A percentile compares a stretch with the other conserved stretches of the same genome.
Evolutionary conservation across 2,113 vertebrate species (phyloP).

Genomic region (Mirounga angustirostris): DNA sequence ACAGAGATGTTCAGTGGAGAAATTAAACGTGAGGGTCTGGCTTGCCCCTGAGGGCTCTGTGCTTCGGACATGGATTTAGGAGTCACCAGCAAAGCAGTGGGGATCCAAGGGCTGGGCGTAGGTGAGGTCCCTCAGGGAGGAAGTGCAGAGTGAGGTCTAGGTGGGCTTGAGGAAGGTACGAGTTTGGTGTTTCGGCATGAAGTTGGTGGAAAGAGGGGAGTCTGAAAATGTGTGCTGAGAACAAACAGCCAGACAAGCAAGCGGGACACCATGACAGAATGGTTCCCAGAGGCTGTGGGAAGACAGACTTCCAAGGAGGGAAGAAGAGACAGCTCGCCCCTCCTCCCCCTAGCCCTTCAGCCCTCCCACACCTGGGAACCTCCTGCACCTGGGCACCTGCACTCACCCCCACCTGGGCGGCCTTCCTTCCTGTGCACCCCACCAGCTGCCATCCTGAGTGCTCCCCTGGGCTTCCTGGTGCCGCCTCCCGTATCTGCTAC

Average conservation of each 20-base stretch:
- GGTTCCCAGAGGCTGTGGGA: background rate
- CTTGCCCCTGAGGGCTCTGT: background rate
- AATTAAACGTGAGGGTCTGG: background rate
- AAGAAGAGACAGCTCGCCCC: background rate
- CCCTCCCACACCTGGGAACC: too few relatives aligned
- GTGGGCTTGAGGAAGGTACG: background rate
- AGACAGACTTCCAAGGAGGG: background rate
- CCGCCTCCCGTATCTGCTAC: background rate
- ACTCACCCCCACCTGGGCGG: too few relatives aligned
- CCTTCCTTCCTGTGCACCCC: too few relatives aligned
- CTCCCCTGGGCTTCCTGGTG: background rate
- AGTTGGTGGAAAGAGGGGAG: background rate
- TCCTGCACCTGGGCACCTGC: too few relatives aligned
- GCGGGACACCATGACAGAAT: background rate
- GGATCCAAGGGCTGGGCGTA: background rate
- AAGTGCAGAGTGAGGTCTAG: background rate
- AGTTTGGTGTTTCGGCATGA: background rate
- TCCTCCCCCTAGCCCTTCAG: background rate
- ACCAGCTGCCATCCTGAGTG: too few relatives aligned
- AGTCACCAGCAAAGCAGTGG: background rate
- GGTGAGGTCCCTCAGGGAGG: background rate
- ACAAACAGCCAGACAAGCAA: background rate
- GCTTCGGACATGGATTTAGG: background rate
- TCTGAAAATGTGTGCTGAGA: background rate
- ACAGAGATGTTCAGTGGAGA: background rate